phyloP scores from a whole-genome alignment of 1,140 invertebrate species.

The Sinella curviseta region DNA sequence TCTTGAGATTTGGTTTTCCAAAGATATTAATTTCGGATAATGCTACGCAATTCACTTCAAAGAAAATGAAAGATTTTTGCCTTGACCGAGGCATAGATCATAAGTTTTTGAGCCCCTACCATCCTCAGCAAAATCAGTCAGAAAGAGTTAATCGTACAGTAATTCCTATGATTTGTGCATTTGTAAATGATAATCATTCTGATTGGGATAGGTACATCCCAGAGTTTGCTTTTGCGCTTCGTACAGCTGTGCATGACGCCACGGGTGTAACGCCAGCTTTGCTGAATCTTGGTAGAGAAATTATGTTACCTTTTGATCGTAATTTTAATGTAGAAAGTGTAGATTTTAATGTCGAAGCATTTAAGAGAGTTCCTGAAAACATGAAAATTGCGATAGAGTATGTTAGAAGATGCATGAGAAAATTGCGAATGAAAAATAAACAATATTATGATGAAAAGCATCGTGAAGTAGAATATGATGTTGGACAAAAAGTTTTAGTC shows the following conservation, averaged over 20 bases:
- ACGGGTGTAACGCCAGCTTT: constrained; percentile 54
- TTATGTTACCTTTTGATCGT: constrained; percentile 40
- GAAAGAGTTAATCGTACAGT: constrained; percentile 56
- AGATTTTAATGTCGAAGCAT: background rate
- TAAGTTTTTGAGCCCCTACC: constrained; percentile 51
- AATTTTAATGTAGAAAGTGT: background rate
- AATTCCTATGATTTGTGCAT: constrained; percentile 54
- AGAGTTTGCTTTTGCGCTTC: constrained; percentile 55
- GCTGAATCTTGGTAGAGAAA: constrained; percentile 54
- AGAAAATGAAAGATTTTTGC: constrained; percentile 21
- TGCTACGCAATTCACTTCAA: constrained; percentile 36
- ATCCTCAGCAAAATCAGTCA: constrained; percentile 54
- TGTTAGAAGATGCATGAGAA: constrained; percentile 27
- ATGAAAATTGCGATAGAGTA: constrained; percentile 15
- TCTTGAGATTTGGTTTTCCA: constrained; percentile 51
- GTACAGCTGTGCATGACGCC: constrained; percentile 52
- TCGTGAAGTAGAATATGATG: constrained; percentile 17
- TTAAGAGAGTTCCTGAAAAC: constrained; percentile 16
- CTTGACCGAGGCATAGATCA: constrained; percentile 21
- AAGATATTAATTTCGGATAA: constrained; percentile 51
- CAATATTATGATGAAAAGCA: constrained; percentile 20
- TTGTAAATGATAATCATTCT: constrained; percentile 52
- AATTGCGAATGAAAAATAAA: constrained; percentile 23
- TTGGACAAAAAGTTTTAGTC: constrained; percentile 24
- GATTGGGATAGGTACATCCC: constrained; percentile 53